Evolutionary conservation across 2,888 invertebrate genomes (phyloP), one percentile per base, ranked within the genome.

Genomic region (Agrochola litura): DNA sequence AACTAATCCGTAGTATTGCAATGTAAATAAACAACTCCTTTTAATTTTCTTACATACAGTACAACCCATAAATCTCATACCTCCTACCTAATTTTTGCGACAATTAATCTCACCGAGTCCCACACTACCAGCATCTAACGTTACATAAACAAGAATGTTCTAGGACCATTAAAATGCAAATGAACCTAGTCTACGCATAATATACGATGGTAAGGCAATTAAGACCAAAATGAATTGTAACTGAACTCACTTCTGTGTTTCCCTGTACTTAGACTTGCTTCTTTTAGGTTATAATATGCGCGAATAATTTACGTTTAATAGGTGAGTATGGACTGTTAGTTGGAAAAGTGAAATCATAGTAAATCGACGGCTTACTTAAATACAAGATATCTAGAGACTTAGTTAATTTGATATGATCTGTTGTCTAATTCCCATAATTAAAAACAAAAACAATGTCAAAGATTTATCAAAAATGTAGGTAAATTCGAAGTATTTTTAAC

Each of bases 111-210:
- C 43, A 49, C 43, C 12, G 6, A 30, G 49, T 41, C 66, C 66
- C 61, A 76, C 70, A 84, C 61, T 61, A 56, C 37, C 25, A 46
- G 43, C 56, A 70, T 46, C 54, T 56, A 30, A 65, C 30, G 43
- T 87, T 81, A 81, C 68, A 67, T 77, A 52, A 77, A 49, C 77
- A 56, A 71, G 56, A 85, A 83, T 83, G 25, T 16, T 70, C 25
- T 41, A 43, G 16, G 49, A 22, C 52, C 72, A 87, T 82, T 77
- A 76, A 82, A 76, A 86, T 88, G 85, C 64, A 82, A 89, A 87
- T 78, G 14, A 81, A 74, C 37, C 65, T 76, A 73, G 78, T 71
- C 65, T 73, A 72, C 70, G 68, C 41, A 74, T 83, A 83, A 72
- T 73, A 72, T 78, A 82, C 64, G 72, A 61, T 49, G 68, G 60